Evolutionary conservation across 1,140 invertebrate species (phyloP), one percentile per base, ranked within the genome.

Genomic region (Caenorhabditis inopinata): DNA sequence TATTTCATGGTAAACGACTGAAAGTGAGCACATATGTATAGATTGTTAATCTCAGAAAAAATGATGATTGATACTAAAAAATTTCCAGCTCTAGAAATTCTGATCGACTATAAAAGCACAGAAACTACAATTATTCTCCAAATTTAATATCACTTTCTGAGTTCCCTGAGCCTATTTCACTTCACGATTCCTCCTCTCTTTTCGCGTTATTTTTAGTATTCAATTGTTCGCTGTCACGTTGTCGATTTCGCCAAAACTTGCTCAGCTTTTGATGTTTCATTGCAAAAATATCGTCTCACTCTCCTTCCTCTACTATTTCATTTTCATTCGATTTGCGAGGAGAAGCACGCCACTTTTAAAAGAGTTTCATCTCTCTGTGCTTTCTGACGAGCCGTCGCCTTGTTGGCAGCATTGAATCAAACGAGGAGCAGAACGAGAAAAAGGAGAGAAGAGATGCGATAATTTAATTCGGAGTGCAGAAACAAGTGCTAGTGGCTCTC

Each of bases 251-350:
- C 38, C 58, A 68, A 68, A 42, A 68, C 32, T 68, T 38, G 35
- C 58, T 68, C n/a, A 42, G n/a, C 27, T 68, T 68, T 68, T 68
- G 58, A 68, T 68, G 58, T 68, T 68, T 68, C 58, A 68, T 38
- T 21, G 32, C 49, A 23, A 18, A 23, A 53, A 38, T 38, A 38
- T 68, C 58, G 27, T n/a, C 27, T 29, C 35, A 7, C 23, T 68
- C 32, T 38, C 38, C n/a, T 27, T 38, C 38, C n/a, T 14, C 27
- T 18, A 11, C 27, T 38, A 18, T 58, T 68, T 68, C 58, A 38
- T 68, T 16, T 38, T 38, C 58, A 68, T 68, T 68, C 58, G 38
- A 68, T 68, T 68, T 68, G 32, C 38, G 32, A 58, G 51, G 51
- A 38, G 32, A 18, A 68, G 58, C 27, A 23, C 35, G 58, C 16